A percentile compares a stretch with the other conserved stretches of the same genome.
Conservation (phyloP, 2,888 invertebrate genomes). For the Amphipyra tragopoginis region DNA sequence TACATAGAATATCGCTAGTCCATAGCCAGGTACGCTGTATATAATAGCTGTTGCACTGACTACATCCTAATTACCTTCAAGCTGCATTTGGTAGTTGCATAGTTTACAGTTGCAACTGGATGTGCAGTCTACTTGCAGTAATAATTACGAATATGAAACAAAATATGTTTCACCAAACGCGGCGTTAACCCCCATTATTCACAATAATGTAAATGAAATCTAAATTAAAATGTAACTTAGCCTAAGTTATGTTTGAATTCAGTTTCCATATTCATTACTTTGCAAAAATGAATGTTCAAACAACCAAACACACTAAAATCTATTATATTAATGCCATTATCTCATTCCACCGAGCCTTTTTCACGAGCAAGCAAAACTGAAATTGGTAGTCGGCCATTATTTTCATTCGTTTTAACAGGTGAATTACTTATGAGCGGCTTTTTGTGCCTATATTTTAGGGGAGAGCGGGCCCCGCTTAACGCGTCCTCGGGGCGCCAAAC, state of each 20-base stretch:
- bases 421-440: constrained; percentile 63
- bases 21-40: too few relatives aligned
- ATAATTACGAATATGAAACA: too few relatives aligned
- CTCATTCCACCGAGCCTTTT: constrained; percentile 41
- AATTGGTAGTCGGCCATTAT: constrained; percentile 53
- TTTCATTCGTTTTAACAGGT: constrained; percentile 54
- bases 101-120: too few relatives aligned
- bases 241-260: constrained; percentile 25
- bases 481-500: constrained; percentile 31
- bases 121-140: too few relatives aligned
- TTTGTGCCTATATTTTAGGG: constrained; percentile 56
- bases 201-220: constrained; percentile 12
- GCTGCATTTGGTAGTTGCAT: too few relatives aligned
- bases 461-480: constrained; percentile 32
- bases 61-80: too few relatives aligned
- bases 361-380: constrained; percentile 50
- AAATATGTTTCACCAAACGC: too few relatives aligned
- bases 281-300: constrained; percentile 19
- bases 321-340: constrained; percentile 53
- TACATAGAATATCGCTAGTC: too few relatives aligned
- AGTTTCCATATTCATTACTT: constrained; percentile 20
- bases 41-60: too few relatives aligned
- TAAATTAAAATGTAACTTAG: constrained; percentile 36
- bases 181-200: too few relatives aligned
- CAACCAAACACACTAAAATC: constrained; percentile 29